Base-by-base conservation (phyloP, 1,140 invertebrate genomes). In the roundworm (Caenorhabditis elegans) region DNA sequence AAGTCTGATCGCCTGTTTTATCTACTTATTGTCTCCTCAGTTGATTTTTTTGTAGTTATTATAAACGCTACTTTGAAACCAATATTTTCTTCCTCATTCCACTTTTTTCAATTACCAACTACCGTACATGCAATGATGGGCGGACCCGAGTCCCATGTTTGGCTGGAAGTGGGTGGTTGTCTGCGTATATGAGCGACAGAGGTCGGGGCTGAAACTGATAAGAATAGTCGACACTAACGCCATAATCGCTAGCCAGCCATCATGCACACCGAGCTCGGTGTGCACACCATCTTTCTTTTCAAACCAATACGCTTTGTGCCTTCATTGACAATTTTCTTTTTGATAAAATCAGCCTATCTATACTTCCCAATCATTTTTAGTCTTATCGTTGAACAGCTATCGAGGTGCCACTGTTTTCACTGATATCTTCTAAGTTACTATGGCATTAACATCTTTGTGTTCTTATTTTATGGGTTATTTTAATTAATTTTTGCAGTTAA, bases 311-410 rank as follows among this genome's bases (percentile, higher is more conserved):
- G 5, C 10, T 34, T 70, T 43, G 34, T 22, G 3, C n/a, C 34
- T 70, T 34, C 34, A 19, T 13, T 15, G 39, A 15, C 60, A 70
- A 11, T 22, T 28, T 65, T 70, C 39, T 70, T 70, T 70, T n/a
- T 70, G 60, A 70, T 70, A 70, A 70, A 70, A 70, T 70, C 60
- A 70, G 28, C 60, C 60, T 70, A 70, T 70, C 60, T 36, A 19
- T 70, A 39, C 34, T 70, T 70, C 19, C 60, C 60, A 60, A 60
- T 60, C 53, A 60, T n/a, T 31, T n/a, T 60, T 34, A 43, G 60
- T 70, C 60, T 70, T 70, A 70, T 70, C 60, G 60, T 70, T 70
- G n/a, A 31, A 24, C 15, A 43, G 60, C 26, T 39, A 39, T 70
- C 60, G 11, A 39, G 8, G 36, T 39, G 34, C 60, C n/a, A 70